phyloP scores from a whole-genome alignment of 2,888 invertebrate genomes.

The Drosophila longiperda region DNA sequence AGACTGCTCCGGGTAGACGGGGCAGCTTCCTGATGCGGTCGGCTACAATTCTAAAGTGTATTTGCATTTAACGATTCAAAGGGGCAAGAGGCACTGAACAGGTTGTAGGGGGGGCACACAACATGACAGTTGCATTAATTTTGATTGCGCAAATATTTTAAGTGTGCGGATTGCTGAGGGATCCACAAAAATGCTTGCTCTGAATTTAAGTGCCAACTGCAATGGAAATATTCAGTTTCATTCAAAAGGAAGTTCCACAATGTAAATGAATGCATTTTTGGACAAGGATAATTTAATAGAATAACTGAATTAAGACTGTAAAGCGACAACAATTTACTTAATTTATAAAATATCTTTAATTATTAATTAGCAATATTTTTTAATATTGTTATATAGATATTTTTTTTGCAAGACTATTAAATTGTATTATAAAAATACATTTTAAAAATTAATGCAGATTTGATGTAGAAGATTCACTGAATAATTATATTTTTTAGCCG shows the following conservation, averaged over 20 bases:
- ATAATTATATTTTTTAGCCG: neutral
- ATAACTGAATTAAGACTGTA: neutral
- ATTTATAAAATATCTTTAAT: neutral
- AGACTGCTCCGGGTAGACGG: neutral
- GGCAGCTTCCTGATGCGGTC: conserved; percentile 48
- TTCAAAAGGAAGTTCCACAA: too few species aligned
- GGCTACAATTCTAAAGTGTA: conserved; percentile 81
- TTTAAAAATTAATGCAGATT: neutral
- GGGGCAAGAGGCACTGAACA: neutral
- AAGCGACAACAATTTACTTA: neutral
- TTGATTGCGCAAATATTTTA: conserved; percentile 78
- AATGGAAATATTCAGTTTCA: conserved; percentile 1
- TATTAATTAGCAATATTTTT: neutral
- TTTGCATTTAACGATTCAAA: conserved; percentile 80
- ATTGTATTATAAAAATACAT: too few species aligned
- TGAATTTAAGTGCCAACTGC: conserved; percentile 28
- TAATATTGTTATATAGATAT: neutral
- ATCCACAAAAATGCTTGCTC: conserved; percentile 50
- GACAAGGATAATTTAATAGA: neutral
- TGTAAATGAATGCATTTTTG: neutral
- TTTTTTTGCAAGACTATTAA: too few species aligned
- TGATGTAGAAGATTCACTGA: neutral
- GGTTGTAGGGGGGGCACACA: conserved; percentile 16
- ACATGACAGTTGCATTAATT: conserved; percentile 81
- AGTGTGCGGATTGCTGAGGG: conserved; percentile 66